A percentile compares a stretch with the other conserved stretches of the same genome.
Evolutionary conservation across 2,888 invertebrate species (phyloP).

Genomic region (Resseliella maxima): DNA sequence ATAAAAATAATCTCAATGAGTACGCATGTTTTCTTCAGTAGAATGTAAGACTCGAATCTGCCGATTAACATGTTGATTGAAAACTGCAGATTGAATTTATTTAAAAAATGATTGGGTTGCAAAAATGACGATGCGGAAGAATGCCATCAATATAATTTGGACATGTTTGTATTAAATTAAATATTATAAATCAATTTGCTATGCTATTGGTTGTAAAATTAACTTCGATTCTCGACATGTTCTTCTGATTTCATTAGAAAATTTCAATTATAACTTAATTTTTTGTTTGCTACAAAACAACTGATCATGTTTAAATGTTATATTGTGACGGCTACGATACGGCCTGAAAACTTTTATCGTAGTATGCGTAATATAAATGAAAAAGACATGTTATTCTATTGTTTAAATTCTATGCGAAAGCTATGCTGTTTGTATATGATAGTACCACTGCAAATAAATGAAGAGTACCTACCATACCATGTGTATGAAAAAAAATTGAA

Average conservation of each 20-base stretch:
- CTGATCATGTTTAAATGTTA: neutral
- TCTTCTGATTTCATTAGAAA: neutral
- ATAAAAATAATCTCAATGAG: too few relatives aligned
- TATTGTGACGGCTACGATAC: neutral
- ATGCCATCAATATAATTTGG: neutral
- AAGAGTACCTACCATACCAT: too few relatives aligned
- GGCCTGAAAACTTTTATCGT: neutral
- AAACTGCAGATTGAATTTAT: too few relatives aligned
- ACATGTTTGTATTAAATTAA: neutral
- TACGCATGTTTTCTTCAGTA: too few relatives aligned
- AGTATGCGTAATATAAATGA: too few relatives aligned
- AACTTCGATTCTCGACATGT: neutral
- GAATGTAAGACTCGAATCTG: too few relatives aligned
- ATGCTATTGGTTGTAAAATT: neutral
- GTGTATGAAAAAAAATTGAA: neutral
- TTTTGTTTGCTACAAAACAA: neutral
- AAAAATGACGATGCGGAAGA: slow-evolving; percentile 3
- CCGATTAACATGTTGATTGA: too few relatives aligned
- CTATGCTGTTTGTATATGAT: neutral
- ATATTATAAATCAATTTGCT: neutral
- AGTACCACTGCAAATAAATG: neutral
- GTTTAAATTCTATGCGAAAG: too few relatives aligned
- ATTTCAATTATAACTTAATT: neutral
- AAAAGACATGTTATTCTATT: neutral
- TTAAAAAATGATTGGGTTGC: too few relatives aligned